These are phyloP conservation scores for Panzeria rudis DNA, from an alignment of 2,888 invertebrate species.

Conservation along the genomic window DNA sequence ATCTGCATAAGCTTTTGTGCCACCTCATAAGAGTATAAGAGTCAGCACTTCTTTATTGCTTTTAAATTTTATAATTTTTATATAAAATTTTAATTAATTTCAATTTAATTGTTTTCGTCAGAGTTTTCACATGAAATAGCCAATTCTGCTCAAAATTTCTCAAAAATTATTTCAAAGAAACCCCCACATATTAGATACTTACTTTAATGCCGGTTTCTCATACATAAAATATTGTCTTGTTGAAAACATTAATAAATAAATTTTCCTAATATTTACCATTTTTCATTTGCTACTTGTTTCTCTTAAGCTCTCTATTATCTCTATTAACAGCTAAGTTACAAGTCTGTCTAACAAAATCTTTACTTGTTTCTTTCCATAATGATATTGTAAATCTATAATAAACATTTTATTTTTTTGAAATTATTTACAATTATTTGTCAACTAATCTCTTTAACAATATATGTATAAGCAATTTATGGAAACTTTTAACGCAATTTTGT, in stretches of 20 bases:
- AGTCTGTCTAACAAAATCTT: constrained; percentile 22
- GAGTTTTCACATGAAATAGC: no score
- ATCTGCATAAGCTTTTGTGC: no score
- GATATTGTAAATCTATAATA: constrained; percentile 50
- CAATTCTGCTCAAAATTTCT: no score
- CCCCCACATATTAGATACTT: no score
- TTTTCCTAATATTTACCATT: not conserved
- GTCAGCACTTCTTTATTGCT: no score
- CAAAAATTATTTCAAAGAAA: no score
- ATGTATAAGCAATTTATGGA: constrained; percentile 62
- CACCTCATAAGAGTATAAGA: no score
- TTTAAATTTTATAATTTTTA: no score
- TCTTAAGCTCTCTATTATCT: constrained; percentile 6
- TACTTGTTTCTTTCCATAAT: constrained; percentile 30
- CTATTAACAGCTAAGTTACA: constrained; percentile 7
- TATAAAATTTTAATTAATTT: no score
- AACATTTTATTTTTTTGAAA: constrained; percentile 29
- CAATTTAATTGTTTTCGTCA: no score
- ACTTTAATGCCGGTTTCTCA: not conserved
- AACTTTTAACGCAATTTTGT: constrained; percentile 65
- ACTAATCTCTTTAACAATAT: constrained; percentile 64
- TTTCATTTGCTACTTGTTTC: constrained; percentile 8
- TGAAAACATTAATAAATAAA: not conserved
- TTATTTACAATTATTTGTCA: constrained; percentile 70
- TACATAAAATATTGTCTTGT: not conserved